Base-by-base conservation (phyloP, 2,797 vertebrate genomes). In the Enteromius unitaeniatus region DNA sequence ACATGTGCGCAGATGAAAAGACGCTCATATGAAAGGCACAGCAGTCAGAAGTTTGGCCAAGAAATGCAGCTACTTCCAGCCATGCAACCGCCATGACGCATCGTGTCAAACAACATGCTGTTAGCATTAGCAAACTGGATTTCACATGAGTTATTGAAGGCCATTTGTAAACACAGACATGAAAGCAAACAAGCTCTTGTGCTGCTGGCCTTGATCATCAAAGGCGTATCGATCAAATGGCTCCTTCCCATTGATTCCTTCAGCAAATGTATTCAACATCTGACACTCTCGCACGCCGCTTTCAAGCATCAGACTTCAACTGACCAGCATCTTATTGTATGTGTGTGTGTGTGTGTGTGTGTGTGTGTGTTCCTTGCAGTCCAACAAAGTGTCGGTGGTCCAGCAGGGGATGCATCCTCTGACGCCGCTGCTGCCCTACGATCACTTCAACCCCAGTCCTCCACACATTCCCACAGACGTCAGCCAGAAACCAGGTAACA, bases 341-440 rank as follows among this genome's bases (percentile, higher is more conserved):
- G 62, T 82, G 21, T 73, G 3, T 81, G 62, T 82, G 21, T 78
- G 45, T 47, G 49, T 83, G 21, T 78, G 45, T 47, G 49, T 83
- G n/a, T 73, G 40, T 88, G 55, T 82, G 73, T 84, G 82, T 69
- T 40, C 79, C 51, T 85, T 94, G 88, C 95, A 99, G 98, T 97
- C 97, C 88, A 97, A 96, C 95, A 99, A 99, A 91, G 96, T 99
- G 87, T 97, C 97, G 0, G 96, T 98, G n/a, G 97, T 97, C 77
- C 98, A 99, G 92, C 96, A 97, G 17, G 96, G 97, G 49, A 96
- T 99, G 91, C 97, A 98, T 86, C 96, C 97, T 0, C 95, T 99
- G 86, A 95, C 97, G 47, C 96, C 97, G 11, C 97, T 99, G 90
- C 95, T 98, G 90, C 96, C 97, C 1, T 98, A 97, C 13, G 98